Conservation (phyloP, 2,888 invertebrate species). For the Pandemis corylana region DNA sequence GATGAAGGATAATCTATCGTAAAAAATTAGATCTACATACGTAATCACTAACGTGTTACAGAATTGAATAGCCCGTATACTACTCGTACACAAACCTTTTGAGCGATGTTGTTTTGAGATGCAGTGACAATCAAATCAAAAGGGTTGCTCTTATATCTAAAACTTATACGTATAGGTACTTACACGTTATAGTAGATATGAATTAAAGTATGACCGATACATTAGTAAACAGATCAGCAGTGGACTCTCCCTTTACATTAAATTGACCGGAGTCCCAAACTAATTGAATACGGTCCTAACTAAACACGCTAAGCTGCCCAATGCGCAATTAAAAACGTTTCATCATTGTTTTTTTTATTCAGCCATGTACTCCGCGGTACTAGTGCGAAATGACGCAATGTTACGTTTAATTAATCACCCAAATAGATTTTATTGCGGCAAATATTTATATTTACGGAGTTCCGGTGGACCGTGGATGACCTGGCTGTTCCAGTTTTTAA, state of each 20-base stretch:
- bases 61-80: too few relatives aligned
- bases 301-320: conserved; percentile 52
- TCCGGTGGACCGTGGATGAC: conserved; percentile 48
- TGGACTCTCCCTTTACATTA: conserved; percentile 20
- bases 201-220: background rate
- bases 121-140: too few relatives aligned
- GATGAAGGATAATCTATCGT: too few relatives aligned
- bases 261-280: conserved; percentile 30
- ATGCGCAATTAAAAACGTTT: conserved; percentile 51
- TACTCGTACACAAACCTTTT: too few relatives aligned
- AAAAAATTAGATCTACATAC: too few relatives aligned
- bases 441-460: conserved; percentile 73
- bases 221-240: conserved; percentile 16
- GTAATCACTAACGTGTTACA: too few relatives aligned
- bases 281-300: conserved; percentile 50
- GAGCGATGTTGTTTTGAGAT: too few relatives aligned
- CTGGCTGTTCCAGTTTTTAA: conserved; percentile 56
- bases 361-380: conserved; percentile 43
- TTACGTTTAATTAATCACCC: conserved; percentile 71
- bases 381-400: conserved; percentile 60
- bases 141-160: too few relatives aligned
- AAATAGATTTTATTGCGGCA: conserved; percentile 77
- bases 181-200: background rate
- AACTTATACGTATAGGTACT: too few relatives aligned
- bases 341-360: conserved; percentile 47